Base-by-base conservation (phyloP, 2,113 vertebrate genomes). In the Clarias batrachus region DNA sequence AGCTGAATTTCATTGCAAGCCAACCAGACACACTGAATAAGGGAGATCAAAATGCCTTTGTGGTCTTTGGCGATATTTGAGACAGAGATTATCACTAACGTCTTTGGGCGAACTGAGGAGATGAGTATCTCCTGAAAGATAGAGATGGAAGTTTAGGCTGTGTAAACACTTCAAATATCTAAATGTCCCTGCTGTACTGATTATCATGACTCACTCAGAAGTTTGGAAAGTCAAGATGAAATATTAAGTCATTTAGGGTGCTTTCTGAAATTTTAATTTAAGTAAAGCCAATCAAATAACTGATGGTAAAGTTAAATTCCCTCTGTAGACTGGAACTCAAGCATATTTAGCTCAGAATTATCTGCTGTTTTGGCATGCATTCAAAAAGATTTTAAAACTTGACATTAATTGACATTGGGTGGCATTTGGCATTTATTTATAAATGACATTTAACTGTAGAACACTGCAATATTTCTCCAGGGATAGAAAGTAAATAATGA, bases 41-140 rank as follows among this genome's bases (percentile, higher is more conserved):
- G 78, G 66, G 83, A 88, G 83, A 85, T 88, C 84, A 88, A 81
- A 85, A 76, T 27, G n/a, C 66, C 87, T 88, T 88, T 88, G 83
- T 85, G 87, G 78, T 82, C 78, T 85, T 82, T 77, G 78, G 52
- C 48, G 83, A 88, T 74, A 88, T 85, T 74, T 82, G 83, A 82
- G 79, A 85, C 52, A 66, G 78, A 82, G 87, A 88, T 88, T 88
- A 88, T 88, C 87, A 81, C 79, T 85, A 81, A 82, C 87, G 62
- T 85, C 30, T 79, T 71, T 48, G 87, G 60, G 71, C 79, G 62
- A 85, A 82, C 30, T 52, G n/a, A 80, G 70, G 82, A 86, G 87
- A 88, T 86, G 81, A 63, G 56, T 63, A 89, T 87, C 81, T 81
- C 57, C 85, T 83, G 48, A 83, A 86, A 89, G 85, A 83, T 80